Conservation (phyloP, 2,888 invertebrate genomes). For the Isotomurus palustris region DNA sequence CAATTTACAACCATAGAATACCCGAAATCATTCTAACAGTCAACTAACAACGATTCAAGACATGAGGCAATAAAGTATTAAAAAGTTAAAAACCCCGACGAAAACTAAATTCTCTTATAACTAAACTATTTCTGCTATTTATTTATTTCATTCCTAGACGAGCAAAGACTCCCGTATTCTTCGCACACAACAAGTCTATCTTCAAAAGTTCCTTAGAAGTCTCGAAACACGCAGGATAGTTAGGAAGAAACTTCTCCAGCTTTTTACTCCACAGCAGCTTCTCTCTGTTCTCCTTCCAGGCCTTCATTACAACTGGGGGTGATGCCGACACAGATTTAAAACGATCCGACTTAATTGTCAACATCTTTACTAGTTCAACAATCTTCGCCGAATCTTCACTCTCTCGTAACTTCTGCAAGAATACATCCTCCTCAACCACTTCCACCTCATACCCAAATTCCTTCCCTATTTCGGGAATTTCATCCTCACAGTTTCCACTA, state of each 20-base stretch:
- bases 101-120: neutral
- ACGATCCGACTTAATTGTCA: slow-evolving; percentile 13
- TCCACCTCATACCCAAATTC: slow-evolving; percentile 10
- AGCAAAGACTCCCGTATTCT: slow-evolving; percentile 16
- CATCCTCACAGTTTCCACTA: slow-evolving; percentile 8
- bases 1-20: no score
- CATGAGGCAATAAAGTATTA: neutral
- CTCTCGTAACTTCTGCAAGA: neutral
- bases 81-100: neutral
- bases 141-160: slow-evolving; percentile 12
- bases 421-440: slow-evolving; percentile 11
- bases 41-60: neutral
- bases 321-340: slow-evolving; percentile 4
- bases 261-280: slow-evolving; percentile 16
- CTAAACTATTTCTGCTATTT: neutral
- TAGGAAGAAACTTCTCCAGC: slow-evolving; percentile 10
- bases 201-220: slow-evolving; percentile 10
- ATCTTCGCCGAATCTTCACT: slow-evolving; percentile 2
- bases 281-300: slow-evolving; percentile 14
- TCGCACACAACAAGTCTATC: slow-evolving; percentile 17
- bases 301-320: slow-evolving; percentile 16
- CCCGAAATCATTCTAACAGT: neutral
- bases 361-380: slow-evolving; percentile 2
- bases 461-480: slow-evolving; percentile 10
- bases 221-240: slow-evolving; percentile 10